A percentile compares a stretch with the other conserved stretches of the same genome.
phyloP scores from a whole-genome alignment of 2,888 invertebrate genomes.

The Lucinisca nassula region DNA sequence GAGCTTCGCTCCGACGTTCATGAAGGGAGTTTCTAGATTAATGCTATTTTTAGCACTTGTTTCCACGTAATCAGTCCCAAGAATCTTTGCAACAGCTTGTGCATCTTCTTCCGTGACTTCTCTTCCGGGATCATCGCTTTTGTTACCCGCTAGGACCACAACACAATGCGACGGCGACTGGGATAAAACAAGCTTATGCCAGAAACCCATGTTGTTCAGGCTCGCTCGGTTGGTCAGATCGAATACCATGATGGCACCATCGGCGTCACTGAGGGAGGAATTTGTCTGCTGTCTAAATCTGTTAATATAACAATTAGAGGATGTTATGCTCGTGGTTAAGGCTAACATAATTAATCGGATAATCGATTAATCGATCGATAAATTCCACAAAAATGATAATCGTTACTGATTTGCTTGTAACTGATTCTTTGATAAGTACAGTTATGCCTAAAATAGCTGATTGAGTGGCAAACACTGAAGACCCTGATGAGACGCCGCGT shows the following conservation, averaged over 20 bases:
- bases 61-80: background rate
- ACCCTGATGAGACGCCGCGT: too few relatives aligned
- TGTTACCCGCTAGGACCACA: background rate
- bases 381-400: too few relatives aligned
- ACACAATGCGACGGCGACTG: background rate
- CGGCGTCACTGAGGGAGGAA: background rate
- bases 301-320: too few relatives aligned
- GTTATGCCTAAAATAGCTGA: too few relatives aligned
- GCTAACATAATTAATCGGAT: too few relatives aligned
- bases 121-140: background rate
- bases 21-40: background rate
- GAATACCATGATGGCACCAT: background rate
- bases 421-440: too few relatives aligned
- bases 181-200: background rate
- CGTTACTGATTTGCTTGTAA: too few relatives aligned
- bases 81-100: background rate
- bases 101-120: background rate
- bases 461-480: too few relatives aligned
- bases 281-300: background rate
- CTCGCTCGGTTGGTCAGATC: background rate
- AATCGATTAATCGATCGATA: too few relatives aligned
- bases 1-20: too few relatives aligned
- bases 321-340: too few relatives aligned
- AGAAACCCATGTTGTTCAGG: background rate
- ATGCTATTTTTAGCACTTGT: background rate